Percentiles rank a stretch among this genome's conserved stretches.
Evolutionary conservation across 1,140 invertebrate species (phyloP).

Genomic region (Papilio helenus): DNA sequence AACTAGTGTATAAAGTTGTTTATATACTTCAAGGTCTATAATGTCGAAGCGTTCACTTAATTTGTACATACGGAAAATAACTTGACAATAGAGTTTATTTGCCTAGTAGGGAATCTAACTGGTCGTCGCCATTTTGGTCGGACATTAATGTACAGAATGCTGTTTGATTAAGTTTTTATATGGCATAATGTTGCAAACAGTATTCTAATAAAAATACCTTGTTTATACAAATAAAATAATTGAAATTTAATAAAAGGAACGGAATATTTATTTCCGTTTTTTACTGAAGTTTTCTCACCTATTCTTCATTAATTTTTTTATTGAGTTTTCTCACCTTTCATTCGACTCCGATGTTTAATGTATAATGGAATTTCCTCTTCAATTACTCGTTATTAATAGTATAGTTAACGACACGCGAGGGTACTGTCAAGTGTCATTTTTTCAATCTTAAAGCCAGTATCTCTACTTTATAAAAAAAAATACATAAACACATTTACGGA

Average conservation of each 20-base stretch:
- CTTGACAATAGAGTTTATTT: conserved; percentile 6
- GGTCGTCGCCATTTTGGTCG: conserved; percentile 28
- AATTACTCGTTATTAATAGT: neutral
- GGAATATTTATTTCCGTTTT: no score
- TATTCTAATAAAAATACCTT: conserved; percentile 18
- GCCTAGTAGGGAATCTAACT: conserved; percentile 13
- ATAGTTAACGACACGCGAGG: neutral
- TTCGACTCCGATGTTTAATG: neutral
- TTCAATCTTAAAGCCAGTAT: neutral
- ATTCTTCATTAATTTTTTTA: neutral
- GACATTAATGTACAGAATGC: conserved; percentile 7
- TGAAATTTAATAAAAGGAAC: neutral
- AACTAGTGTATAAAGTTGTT: neutral
- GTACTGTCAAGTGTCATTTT: neutral
- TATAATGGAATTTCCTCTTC: neutral
- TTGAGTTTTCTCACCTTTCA: neutral
- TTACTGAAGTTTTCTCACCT: neutral
- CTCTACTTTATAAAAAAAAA: neutral
- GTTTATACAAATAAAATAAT: conserved; percentile 5
- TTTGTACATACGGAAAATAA: conserved; percentile 31
- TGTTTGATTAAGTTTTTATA: conserved; percentile 29
- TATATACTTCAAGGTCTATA: conserved; percentile 9
- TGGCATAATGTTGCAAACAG: conserved; percentile 6
- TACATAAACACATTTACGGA: no score
- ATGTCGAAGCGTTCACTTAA: neutral